Percentiles rank a stretch among this genome's conserved stretches.
These are phyloP conservation scores for Philantomba maxwellii DNA, from an alignment of 2,113 vertebrate species.

Conservation along the genomic window DNA sequence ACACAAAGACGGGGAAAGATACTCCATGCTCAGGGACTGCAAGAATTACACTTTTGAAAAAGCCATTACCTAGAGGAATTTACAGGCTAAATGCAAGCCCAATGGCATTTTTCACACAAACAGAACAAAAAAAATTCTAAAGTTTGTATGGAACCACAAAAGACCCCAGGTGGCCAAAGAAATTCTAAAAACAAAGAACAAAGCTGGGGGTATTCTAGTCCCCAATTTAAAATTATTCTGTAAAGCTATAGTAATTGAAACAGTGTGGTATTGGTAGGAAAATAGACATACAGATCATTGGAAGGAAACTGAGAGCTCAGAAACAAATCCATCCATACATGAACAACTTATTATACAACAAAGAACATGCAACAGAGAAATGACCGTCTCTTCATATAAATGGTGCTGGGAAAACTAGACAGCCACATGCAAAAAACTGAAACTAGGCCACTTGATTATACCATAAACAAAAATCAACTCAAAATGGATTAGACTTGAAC, in stretches of 20 bases:
- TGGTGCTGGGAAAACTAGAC: not conserved
- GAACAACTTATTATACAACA: not conserved
- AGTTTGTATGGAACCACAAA: not conserved
- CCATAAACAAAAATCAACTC: not conserved
- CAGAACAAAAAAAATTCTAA: not conserved
- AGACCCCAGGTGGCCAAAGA: not conserved
- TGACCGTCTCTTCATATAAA: not conserved
- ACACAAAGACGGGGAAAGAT: not conserved
- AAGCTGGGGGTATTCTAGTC: not conserved
- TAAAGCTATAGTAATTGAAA: not conserved
- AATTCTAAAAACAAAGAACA: not conserved
- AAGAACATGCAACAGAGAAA: not conserved
- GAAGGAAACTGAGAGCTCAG: not conserved
- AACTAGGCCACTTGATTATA: not conserved
- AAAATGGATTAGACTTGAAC: not conserved
- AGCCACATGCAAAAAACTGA: not conserved
- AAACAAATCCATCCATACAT: not conserved
- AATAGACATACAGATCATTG: not conserved
- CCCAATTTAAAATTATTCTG: not conserved
- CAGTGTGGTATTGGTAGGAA: not conserved
- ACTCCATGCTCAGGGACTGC: not conserved
- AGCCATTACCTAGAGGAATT: not conserved
- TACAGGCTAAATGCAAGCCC: not conserved
- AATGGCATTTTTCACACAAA: not conserved
- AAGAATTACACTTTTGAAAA: not conserved